A percentile compares a stretch with the other conserved stretches of the same genome.
Conservation (phyloP, 1,140 invertebrate genomes). For the Formica selysi region DNA sequence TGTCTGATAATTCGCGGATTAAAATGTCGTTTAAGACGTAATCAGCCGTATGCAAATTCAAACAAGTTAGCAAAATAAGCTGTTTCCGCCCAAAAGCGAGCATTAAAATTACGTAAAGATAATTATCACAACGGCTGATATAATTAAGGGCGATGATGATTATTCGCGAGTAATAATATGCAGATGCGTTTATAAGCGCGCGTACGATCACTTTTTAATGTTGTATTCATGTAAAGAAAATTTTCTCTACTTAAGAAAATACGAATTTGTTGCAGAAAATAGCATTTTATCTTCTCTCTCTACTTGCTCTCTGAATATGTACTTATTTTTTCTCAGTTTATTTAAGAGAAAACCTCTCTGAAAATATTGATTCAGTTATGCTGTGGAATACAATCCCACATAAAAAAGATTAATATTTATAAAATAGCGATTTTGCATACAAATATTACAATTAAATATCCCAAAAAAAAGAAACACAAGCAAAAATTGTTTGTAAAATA, state of each 20-base stretch:
- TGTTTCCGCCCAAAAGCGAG: neutral
- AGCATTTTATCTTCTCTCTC: too few relatives aligned
- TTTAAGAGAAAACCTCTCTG: too few relatives aligned
- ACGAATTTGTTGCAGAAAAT: too few relatives aligned
- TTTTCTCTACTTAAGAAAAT: too few relatives aligned
- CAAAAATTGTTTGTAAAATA: neutral
- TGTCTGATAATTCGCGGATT: neutral
- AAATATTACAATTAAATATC: too few relatives aligned
- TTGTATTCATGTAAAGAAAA: too few relatives aligned
- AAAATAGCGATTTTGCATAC: too few relatives aligned
- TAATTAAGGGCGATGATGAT: slow-evolving; percentile 30
- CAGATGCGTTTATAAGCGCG: neutral
- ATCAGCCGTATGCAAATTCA: neutral
- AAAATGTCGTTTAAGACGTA: neutral
- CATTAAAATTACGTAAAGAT: slow-evolving; percentile 23
- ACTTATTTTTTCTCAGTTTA: too few relatives aligned
- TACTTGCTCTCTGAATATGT: too few relatives aligned
- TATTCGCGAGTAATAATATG: slow-evolving; percentile 29
- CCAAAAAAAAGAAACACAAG: neutral
- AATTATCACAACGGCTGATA: slow-evolving; percentile 6
- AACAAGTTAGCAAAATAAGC: neutral
- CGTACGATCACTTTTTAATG: neutral
- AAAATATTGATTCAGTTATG: too few relatives aligned
- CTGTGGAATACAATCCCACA: too few relatives aligned
- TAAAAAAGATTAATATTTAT: too few relatives aligned